Conservation (phyloP, 2,888 invertebrate species). For the Troides helena region DNA sequence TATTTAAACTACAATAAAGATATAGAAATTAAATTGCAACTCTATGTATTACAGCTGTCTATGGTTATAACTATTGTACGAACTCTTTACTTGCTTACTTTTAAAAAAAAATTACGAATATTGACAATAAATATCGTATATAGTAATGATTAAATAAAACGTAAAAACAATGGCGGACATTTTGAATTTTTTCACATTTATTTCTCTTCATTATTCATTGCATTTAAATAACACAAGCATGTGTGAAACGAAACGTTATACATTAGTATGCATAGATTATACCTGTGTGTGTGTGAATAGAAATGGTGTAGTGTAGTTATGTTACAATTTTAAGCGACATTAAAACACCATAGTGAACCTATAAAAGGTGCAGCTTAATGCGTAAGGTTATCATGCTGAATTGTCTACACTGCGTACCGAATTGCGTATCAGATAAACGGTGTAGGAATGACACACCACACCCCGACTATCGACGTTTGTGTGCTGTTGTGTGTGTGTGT, state of each 20-base stretch:
- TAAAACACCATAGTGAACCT: background rate
- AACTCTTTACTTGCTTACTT: too few relatives aligned
- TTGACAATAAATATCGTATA: too few relatives aligned
- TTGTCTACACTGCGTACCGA: constrained; percentile 13
- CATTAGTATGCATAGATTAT: background rate
- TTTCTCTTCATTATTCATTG: background rate
- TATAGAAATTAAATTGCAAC: too few relatives aligned
- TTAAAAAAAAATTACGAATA: too few relatives aligned
- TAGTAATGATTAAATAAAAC: too few relatives aligned
- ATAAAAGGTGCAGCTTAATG: background rate
- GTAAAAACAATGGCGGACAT: background rate
- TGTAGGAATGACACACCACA: constrained; percentile 4
- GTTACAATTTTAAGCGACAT: background rate
- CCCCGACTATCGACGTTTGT: constrained; percentile 8
- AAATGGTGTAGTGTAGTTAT: too few relatives aligned
- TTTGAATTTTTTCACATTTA: background rate
- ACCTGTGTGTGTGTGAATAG: too few relatives aligned
- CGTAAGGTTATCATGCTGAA: constrained; percentile 20
- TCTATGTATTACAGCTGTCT: too few relatives aligned
- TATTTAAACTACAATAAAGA: too few relatives aligned
- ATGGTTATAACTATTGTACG: too few relatives aligned
- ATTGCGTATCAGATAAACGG: constrained; percentile 14
- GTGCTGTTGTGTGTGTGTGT: constrained; percentile 3
- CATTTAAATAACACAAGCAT: background rate
- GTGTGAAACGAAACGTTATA: background rate